phyloP scores from a whole-genome alignment of 2,113 vertebrate genomes.

The Laticauda colubrina region DNA sequence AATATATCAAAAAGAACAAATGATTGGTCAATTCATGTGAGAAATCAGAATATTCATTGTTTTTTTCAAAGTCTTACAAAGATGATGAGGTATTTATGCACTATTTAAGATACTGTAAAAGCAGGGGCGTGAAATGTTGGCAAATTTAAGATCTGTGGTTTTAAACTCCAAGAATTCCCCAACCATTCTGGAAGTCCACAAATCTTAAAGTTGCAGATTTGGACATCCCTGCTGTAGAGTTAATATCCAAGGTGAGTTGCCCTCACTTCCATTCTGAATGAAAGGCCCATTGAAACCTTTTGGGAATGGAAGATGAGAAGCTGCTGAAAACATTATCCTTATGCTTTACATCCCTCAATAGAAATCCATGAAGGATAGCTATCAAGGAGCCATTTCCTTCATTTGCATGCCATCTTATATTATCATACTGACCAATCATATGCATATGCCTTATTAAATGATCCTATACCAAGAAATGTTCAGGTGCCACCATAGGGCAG shows the following conservation, averaged over 20 bases:
- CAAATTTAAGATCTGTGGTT: not conserved
- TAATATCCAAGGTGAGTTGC: not conserved
- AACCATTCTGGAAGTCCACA: not conserved
- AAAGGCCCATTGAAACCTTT: not conserved
- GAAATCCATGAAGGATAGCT: not conserved
- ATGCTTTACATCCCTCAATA: not conserved
- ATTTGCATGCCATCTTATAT: not conserved
- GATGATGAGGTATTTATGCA: not conserved
- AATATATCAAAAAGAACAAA: not conserved
- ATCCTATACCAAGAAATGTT: not conserved
- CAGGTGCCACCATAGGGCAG: not conserved
- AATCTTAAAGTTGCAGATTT: not conserved
- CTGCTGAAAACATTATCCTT: not conserved
- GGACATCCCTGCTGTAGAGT: not conserved
- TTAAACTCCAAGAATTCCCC: not conserved
- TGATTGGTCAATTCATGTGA: not conserved
- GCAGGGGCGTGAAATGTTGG: not conserved
- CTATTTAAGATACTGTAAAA: not conserved
- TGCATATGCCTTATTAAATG: not conserved
- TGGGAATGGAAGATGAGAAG: not conserved
- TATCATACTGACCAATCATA: not conserved
- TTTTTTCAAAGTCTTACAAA: not conserved
- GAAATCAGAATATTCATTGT: not conserved
- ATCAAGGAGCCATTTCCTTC: not conserved
- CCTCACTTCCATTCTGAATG: not conserved